These are phyloP conservation scores for Cyclura pinguis DNA, from an alignment of 2,797 vertebrate genomes.

Conservation along the genomic window DNA sequence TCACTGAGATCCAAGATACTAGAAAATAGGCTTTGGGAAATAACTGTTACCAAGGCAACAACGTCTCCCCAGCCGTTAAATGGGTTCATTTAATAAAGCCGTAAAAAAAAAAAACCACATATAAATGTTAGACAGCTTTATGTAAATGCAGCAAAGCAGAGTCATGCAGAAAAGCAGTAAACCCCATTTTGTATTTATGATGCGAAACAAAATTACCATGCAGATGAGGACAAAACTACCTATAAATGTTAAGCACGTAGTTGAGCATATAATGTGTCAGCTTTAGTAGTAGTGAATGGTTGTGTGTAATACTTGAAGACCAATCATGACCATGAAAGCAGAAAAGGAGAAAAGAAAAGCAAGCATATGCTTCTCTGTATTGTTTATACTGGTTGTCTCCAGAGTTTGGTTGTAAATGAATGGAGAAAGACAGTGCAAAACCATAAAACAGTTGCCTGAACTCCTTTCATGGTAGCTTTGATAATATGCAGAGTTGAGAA, in stretches of 20 bases:
- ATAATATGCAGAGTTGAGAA: not conserved
- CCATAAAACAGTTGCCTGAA: not conserved
- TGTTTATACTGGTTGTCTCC: not conserved
- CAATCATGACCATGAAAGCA: not conserved
- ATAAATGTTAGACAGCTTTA: constrained; percentile 74
- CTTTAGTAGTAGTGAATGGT: constrained; percentile 19
- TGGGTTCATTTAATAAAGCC: constrained; percentile 73
- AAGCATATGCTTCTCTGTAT: not conserved
- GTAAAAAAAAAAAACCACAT: constrained; percentile 68
- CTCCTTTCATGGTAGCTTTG: not conserved
- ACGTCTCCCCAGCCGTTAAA: constrained; percentile 63
- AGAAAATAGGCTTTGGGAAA: constrained; percentile 73
- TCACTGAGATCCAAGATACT: constrained; percentile 65
- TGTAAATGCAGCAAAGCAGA: constrained; percentile 75
- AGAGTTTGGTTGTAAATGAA: not conserved
- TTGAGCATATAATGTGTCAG: constrained; percentile 56
- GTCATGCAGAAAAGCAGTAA: constrained; percentile 60
- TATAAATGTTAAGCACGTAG: constrained; percentile 65
- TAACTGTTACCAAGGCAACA: constrained; percentile 65
- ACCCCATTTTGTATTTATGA: constrained; percentile 70
- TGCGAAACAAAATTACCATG: constrained; percentile 65
- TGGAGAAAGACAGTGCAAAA: not conserved
- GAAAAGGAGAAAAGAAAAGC: not conserved
- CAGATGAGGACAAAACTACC: constrained; percentile 70
- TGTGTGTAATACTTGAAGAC: not conserved